Evolutionary conservation across 2,113 vertebrate genomes (phyloP), one percentile per base, ranked within the genome.

Genomic region (Turdus rufiventris): DNA sequence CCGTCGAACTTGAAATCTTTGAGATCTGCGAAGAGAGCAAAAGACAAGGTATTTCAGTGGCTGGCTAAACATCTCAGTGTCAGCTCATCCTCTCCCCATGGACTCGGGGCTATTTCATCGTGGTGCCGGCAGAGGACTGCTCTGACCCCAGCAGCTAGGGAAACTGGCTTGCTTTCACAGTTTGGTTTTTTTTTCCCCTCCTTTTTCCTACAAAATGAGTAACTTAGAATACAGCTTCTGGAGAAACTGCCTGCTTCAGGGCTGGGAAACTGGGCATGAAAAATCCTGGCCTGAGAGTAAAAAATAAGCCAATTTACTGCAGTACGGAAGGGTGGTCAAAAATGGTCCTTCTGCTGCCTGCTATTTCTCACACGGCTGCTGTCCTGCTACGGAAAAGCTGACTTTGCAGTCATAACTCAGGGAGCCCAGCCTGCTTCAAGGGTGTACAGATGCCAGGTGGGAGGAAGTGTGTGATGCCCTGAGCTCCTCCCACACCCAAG

Each of bases 1-100:
- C 98, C 98, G 0, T 99, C 98, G 0, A 98, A 98, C 97, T 99
- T 99, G 83, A 99, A 99, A 96, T 99, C 99, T 57, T 99, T 98
- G 94, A 99, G 98, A 93, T 99, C 99, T 99, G 97, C 67, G 70
- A 83, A 67, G 28, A 70, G 33, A 77, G 25, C 1, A 1, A 83
- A 74, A 2, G 5, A 81, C 43, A 47, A 56, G 18, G 34, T 38
- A 60, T 11, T 18, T 94, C 48, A 84, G 77, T 12, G 38, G 45
- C 80, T 67, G n/a, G 31, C 38, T 56, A 56, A 38, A 57, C 31
- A 53, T 8, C 42, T 51, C 0, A 0, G 50, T 28, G 7, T 40
- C 33, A 31, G 47, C 47, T 92, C 67, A 71, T 40, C n/a, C 73
- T 66, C 38, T 40, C 23, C 25, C 60, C 38, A 50, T 0, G 1